Evolutionary conservation across 2,797 vertebrate genomes (phyloP).

Genomic region (Apogon hyalosoma): DNA sequence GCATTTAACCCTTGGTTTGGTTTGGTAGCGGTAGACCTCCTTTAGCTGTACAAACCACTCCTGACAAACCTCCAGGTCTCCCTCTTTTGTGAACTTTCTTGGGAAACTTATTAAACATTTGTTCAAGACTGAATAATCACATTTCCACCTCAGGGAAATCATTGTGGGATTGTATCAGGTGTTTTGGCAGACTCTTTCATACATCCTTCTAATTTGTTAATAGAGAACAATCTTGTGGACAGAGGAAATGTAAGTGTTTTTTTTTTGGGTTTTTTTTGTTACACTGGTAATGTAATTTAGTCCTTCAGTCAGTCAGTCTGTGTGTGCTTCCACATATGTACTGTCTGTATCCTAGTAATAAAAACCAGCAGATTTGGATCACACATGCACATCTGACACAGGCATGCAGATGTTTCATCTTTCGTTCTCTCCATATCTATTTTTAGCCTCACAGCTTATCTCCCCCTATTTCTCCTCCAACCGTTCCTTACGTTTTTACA

Average conservation of each 20-base stretch:
- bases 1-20: conserved; percentile 56
- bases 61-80: background rate
- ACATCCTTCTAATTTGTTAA: conserved; percentile 35
- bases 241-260: conserved; percentile 17
- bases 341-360: conserved; percentile 8
- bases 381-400: conserved; percentile 15
- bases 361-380: conserved; percentile 24
- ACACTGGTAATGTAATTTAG: conserved; percentile 29
- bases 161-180: conserved; percentile 47
- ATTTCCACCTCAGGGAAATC: conserved; percentile 45
- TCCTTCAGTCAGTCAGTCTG: conserved; percentile 17
- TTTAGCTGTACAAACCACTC: conserved; percentile 23
- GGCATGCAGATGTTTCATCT: conserved; percentile 46
- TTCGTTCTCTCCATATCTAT: conserved; percentile 42
- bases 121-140: conserved; percentile 32
- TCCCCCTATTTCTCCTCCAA: conserved; percentile 15
- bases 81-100: conserved; percentile 18
- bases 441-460: conserved; percentile 49
- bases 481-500: conserved; percentile 25
- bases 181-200: conserved; percentile 35
- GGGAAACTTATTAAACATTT: conserved; percentile 37
- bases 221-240: conserved; percentile 18
- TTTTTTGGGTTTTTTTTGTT: background rate
- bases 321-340: conserved; percentile 8
- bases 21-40: conserved; percentile 23